Evolutionary conservation across 2,113 vertebrate genomes (phyloP).

Genomic region (Oryzias melastigma): DNA sequence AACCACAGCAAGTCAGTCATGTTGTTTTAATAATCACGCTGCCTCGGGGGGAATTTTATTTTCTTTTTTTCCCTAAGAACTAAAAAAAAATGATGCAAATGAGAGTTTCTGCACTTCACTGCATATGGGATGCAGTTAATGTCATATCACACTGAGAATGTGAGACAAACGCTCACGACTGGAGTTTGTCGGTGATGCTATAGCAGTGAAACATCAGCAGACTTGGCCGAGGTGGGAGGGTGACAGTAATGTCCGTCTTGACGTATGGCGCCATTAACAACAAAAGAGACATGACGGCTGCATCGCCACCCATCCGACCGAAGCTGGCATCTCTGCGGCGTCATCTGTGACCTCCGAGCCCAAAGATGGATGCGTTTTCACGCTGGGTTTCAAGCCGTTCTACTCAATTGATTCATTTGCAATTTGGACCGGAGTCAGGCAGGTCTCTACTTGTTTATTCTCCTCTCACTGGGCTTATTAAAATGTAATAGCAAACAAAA

Average conservation of each 20-base stretch:
- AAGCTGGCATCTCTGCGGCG: conserved; percentile 49
- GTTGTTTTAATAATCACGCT: conserved; percentile 1
- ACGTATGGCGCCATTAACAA: conserved; percentile 66
- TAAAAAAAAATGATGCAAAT: not conserved
- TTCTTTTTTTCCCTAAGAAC: conserved; percentile 3
- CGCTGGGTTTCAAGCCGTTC: conserved; percentile 62
- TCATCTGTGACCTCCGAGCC: conserved; percentile 68
- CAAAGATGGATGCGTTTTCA: conserved; percentile 64
- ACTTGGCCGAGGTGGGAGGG: conserved; percentile 40
- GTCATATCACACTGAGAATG: conserved; percentile 38
- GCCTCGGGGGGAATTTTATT: conserved; percentile 5
- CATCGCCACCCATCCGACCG: conserved; percentile 47
- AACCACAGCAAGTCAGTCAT: not conserved
- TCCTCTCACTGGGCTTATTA: conserved; percentile 70
- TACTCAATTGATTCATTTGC: conserved; percentile 73
- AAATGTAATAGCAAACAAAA: conserved; percentile 71
- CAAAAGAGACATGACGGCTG: conserved; percentile 59
- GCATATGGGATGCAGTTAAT: conserved; percentile 3
- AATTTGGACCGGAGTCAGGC: conserved; percentile 55
- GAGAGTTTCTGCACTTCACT: too few relatives aligned
- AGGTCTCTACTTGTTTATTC: conserved; percentile 72
- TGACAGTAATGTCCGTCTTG: conserved; percentile 70
- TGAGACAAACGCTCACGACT: conserved; percentile 33
- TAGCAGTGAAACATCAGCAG: conserved; percentile 51
- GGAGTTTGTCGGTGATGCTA: conserved; percentile 53